A percentile compares a stretch with the other conserved stretches of the same genome.
phyloP scores from a whole-genome alignment of 2,888 invertebrate genomes.

The Melinaea menophilus region DNA sequence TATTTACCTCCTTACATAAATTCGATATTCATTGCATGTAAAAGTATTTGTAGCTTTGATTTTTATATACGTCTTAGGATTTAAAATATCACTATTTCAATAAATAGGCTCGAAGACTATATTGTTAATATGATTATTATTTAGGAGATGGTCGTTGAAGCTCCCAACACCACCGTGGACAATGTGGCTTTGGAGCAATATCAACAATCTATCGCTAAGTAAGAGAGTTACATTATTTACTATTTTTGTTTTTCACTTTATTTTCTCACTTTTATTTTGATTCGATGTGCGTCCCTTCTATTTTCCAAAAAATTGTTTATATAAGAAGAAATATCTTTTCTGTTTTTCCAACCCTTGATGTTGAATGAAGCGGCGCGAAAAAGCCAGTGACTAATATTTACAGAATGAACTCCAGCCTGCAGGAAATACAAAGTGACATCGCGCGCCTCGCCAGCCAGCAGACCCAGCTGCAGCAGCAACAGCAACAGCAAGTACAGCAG shows the following conservation, averaged over 20 bases:
- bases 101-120: no score
- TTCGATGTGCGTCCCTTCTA: conserved; percentile 1
- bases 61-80: no score
- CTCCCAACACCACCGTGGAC: conserved; percentile 77
- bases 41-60: no score
- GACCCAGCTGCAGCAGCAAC: conserved; percentile 64
- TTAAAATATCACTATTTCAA: no score
- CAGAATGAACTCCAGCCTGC: conserved; percentile 95
- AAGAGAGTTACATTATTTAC: conserved; percentile 47
- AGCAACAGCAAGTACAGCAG: conserved; percentile 75
- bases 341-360: conserved; percentile 16
- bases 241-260: not conserved
- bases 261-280: conserved; percentile 5
- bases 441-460: conserved; percentile 89
- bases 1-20: no score
- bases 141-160: conserved; percentile 59
- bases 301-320: not conserved
- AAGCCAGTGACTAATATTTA: conserved; percentile 43
- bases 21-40: no score
- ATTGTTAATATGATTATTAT: conserved; percentile 8
- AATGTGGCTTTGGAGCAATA: conserved; percentile 89
- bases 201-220: conserved; percentile 89
- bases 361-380: conserved; percentile 27
- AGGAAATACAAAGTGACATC: conserved; percentile 96
- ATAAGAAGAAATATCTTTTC: not conserved